phyloP scores from a whole-genome alignment of 2,888 invertebrate species.

The Mayetiola destructor region DNA sequence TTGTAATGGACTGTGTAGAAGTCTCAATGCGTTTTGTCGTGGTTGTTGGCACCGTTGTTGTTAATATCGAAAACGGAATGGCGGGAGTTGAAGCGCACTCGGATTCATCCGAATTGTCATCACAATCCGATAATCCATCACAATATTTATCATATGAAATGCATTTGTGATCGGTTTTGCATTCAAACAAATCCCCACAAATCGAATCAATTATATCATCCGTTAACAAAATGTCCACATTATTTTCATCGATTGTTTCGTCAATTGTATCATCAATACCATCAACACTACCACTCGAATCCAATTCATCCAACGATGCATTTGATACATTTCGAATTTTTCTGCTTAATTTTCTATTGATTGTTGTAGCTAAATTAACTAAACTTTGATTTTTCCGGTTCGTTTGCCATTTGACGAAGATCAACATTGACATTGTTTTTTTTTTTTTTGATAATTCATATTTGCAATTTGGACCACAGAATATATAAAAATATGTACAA shows the following conservation, averaged over 20 bases:
- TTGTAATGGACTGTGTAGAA: neutral
- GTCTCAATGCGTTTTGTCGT: neutral
- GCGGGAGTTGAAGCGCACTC: slow-evolving; percentile 39
- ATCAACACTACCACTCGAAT: neutral
- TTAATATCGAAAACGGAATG: neutral
- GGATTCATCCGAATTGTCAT: slow-evolving; percentile 46
- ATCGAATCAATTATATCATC: neutral
- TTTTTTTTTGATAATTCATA: no score
- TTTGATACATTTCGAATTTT: neutral
- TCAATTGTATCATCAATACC: neutral
- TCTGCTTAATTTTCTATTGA: neutral
- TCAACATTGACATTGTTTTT: no score
- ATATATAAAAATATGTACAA: neutral
- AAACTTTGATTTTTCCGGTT: slow-evolving; percentile 2
- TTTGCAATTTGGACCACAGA: neutral
- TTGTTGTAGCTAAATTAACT: neutral
- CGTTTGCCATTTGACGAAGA: neutral
- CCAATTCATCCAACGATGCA: neutral
- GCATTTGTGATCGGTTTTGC: slow-evolving; percentile 43
- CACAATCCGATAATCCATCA: slow-evolving; percentile 40
- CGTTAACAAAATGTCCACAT: neutral
- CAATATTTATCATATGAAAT: slow-evolving; percentile 40
- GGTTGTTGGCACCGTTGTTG: neutral
- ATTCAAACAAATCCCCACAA: slow-evolving; percentile 42
- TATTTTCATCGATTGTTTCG: neutral